phyloP scores from a whole-genome alignment of 2,888 invertebrate species.

The Dinocampus coccinellae region DNA sequence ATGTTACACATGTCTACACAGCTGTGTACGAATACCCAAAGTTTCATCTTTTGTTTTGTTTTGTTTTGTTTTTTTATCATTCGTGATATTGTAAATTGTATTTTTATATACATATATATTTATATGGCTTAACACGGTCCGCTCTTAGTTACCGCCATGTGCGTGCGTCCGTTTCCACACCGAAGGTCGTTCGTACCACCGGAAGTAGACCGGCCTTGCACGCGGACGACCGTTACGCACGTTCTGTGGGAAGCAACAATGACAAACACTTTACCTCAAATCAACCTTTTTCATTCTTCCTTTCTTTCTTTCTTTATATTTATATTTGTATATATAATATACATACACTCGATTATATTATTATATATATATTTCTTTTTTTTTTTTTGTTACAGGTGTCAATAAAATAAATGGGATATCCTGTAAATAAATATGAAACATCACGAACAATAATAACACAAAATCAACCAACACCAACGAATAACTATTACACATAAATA shows the following conservation, averaged over 20 bases:
- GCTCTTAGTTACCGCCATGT: conserved; percentile 44
- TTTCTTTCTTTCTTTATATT: too few species aligned
- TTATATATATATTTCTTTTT: not conserved
- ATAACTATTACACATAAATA: too few species aligned
- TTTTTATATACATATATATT: conserved; percentile 41
- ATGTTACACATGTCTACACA: too few species aligned
- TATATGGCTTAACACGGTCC: conserved; percentile 37
- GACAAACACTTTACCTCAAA: conserved; percentile 29
- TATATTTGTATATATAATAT: too few species aligned
- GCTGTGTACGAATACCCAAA: too few species aligned
- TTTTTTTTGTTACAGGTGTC: conserved; percentile 9
- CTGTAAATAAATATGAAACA: too few species aligned
- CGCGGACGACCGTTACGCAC: conserved; percentile 60
- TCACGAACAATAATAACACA: too few species aligned
- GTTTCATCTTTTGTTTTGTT: too few species aligned
- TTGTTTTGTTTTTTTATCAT: too few species aligned
- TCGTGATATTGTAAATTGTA: not conserved
- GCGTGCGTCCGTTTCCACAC: conserved; percentile 61
- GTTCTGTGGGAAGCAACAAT: conserved; percentile 49
- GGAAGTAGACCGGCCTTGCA: conserved; percentile 68
- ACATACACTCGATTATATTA: not conserved
- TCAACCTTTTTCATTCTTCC: conserved; percentile 11
- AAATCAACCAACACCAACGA: too few species aligned
- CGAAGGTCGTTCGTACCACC: conserved; percentile 64
- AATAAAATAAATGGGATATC: too few species aligned